Evolutionary conservation across 2,113 vertebrate species (phyloP).

Genomic region (Climacteris rufus): DNA sequence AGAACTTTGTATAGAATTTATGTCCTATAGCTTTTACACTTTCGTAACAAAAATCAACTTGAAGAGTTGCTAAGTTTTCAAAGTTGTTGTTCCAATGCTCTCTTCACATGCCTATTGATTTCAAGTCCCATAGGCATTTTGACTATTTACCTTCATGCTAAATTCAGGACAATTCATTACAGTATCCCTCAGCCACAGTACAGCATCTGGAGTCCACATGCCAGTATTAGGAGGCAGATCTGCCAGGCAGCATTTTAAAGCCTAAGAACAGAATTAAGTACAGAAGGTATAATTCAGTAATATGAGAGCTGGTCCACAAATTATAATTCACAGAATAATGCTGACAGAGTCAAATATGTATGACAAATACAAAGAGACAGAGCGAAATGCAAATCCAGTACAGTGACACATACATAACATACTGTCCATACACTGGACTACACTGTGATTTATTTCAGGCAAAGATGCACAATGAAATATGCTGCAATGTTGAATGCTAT

Average conservation of each 20-base stretch:
- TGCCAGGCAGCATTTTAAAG: constrained; percentile 83
- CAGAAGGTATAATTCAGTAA: background rate
- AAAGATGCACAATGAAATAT: background rate
- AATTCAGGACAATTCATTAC: constrained; percentile 77
- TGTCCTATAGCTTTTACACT: background rate
- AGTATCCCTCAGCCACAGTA: constrained; percentile 82
- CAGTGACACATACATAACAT: background rate
- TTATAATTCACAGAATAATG: background rate
- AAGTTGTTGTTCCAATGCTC: background rate
- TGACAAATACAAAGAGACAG: background rate
- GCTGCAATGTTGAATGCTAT: background rate
- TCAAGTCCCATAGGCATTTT: background rate
- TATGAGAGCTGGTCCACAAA: background rate
- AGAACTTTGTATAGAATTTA: background rate
- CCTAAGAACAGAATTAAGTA: constrained; percentile 69
- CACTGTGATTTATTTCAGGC: background rate
- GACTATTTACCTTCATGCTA: constrained; percentile 83
- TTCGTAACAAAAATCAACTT: background rate
- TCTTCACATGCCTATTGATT: background rate
- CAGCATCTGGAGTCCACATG: constrained; percentile 85
- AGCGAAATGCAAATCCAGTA: background rate
- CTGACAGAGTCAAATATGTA: background rate
- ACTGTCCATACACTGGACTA: background rate
- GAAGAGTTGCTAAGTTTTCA: background rate
- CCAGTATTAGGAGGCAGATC: constrained; percentile 77